Base-by-base conservation (phyloP, 30 jellyfish, hydroid and myxozoan species). In the Turritopsis dohrnii region DNA sequence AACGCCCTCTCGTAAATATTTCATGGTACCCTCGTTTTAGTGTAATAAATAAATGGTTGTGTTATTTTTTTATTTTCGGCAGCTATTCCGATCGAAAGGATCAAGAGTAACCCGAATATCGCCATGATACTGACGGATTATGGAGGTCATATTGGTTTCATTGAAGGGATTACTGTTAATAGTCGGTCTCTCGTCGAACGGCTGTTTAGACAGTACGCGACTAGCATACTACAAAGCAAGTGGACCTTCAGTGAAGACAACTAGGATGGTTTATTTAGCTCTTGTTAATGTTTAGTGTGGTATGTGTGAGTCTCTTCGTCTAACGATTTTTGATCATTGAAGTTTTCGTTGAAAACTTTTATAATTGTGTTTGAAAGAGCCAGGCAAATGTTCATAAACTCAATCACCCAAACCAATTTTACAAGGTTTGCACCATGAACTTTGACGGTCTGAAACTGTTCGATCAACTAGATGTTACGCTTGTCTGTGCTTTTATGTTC, bases 91-190 rank as follows among this genome's bases (percentile, higher is more conserved):
- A 52, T 85, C 26, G 96, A 86, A 5, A 74, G 54, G 18, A 85
- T 94, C 86, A 65, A 76, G 72, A 86, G 89, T 87, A 84, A 86
- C 81, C 92, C 96, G 20, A 81, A 83, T 29, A 21, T 94, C 79
- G 97, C 97, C 9, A 4, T 94, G 77, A 74, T 89, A 18, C 85
- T 94, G 83, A 94, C 99, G 19, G 75, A 94, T 27, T 94, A 94
- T 54, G 99, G 99, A 0, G 99, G 99, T 72, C 99, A 94, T 82
- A 94, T 89, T 85, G 97, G 97, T 66, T 94, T 94, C 81, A 88
- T 88, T 1, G 97, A 89, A 71, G 99, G 99, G 41, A 22, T 83
- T 69, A 66, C 91, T 54, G 90, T 88, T 26, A 87, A 89, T 23
- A 71, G 89, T 75, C 85, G 84, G 29, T 89, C 99, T 1, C 29